A percentile compares a stretch with the other conserved stretches of the same genome.
phyloP scores from a whole-genome alignment of 2,113 vertebrate genomes.

The Synodontis membranacea region DNA sequence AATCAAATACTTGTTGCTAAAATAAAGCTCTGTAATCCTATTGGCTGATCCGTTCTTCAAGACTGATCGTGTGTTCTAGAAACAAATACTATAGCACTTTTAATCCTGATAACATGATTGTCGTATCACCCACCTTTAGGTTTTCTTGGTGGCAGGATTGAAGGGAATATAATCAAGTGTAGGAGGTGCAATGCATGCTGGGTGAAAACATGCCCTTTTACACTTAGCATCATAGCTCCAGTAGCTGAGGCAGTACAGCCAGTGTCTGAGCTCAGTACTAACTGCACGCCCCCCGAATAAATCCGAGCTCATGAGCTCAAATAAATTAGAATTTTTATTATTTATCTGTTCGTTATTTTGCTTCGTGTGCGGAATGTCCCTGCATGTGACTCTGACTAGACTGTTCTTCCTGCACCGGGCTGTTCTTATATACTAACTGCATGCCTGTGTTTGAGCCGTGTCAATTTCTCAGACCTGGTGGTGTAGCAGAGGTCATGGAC shows the following conservation, averaged over 20 bases:
- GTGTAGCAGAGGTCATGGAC: slow-evolving; percentile 40
- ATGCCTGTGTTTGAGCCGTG: slow-evolving; percentile 48
- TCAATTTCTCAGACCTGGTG: slow-evolving; percentile 6
- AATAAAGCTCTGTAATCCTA: background rate
- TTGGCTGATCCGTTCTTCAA: background rate
- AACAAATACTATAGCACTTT: background rate
- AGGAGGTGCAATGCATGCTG: slow-evolving; percentile 55
- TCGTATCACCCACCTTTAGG: slow-evolving; percentile 16
- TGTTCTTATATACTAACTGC: slow-evolving; percentile 63
- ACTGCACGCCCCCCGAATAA: slow-evolving; percentile 3
- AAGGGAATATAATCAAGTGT: slow-evolving; percentile 23
- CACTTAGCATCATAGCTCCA: background rate
- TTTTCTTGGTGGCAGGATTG: slow-evolving; percentile 43
- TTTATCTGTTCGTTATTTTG: background rate
- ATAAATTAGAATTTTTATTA: background rate
- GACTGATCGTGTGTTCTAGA: background rate
- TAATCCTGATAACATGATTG: background rate
- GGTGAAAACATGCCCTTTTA: slow-evolving; percentile 27
- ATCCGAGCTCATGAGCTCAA: background rate
- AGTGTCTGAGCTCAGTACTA: background rate
- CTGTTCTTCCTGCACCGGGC: background rate
- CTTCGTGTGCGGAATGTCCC: slow-evolving; percentile 65
- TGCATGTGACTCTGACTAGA: slow-evolving; percentile 54
- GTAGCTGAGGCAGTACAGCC: background rate
- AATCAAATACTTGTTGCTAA: background rate